Evolutionary conservation across 2,888 invertebrate species (phyloP).

Genomic region (Synergus laeviventris): DNA sequence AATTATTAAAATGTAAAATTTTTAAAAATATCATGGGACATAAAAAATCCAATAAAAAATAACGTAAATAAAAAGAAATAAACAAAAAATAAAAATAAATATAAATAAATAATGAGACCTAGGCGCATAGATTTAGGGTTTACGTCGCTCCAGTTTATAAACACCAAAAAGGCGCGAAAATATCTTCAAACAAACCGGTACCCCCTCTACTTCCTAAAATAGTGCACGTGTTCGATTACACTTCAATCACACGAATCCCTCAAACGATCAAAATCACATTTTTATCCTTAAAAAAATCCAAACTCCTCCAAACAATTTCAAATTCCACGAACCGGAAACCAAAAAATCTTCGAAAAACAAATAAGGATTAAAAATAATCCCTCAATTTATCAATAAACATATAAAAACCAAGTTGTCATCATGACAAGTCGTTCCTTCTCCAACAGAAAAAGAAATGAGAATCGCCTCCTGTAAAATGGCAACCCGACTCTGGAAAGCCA

Average conservation of each 20-base stretch:
- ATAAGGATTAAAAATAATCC: background rate
- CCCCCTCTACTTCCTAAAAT: conserved; percentile 21
- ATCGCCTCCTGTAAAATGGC: conserved; percentile 21
- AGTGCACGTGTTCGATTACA: conserved; percentile 35
- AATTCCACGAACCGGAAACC: background rate
- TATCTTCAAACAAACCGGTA: conserved; percentile 30
- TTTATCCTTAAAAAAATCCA: conserved; percentile 27
- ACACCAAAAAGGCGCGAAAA: conserved; percentile 13
- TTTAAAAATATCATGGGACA: background rate
- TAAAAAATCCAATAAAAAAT: background rate
- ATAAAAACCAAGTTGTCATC: background rate
- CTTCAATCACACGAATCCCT: conserved; percentile 12
- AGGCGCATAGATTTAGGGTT: background rate
- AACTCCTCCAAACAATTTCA: background rate
- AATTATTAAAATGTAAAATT: background rate
- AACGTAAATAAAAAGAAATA: background rate
- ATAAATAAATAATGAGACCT: background rate
- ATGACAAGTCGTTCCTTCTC: background rate
- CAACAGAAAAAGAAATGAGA: conserved; percentile 1
- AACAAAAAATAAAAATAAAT: background rate
- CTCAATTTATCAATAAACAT: background rate
- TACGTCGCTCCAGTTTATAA: background rate
- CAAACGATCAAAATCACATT: background rate
- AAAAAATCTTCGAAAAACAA: background rate
- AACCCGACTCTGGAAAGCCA: background rate